Evolutionary conservation across 92 coral and sea anemone genomes (phyloP).

Genomic region (Parazoanthus darwini): DNA sequence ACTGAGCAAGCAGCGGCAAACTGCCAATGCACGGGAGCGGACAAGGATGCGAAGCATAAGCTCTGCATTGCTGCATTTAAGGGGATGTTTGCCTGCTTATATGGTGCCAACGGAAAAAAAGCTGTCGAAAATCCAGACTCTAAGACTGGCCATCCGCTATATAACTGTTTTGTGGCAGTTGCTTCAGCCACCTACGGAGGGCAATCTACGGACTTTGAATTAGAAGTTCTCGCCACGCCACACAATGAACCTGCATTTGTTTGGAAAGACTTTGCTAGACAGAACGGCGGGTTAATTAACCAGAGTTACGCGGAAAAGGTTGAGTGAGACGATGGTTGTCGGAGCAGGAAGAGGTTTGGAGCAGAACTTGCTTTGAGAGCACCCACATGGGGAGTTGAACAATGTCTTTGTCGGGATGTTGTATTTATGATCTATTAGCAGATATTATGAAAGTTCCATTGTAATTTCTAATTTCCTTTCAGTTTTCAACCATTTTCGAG

Average conservation of each 20-base stretch:
- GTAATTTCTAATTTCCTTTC: conserved; percentile 13
- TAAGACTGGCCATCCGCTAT: conserved; percentile 90
- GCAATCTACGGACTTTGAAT: background rate
- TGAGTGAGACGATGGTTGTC: background rate
- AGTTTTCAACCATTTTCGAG: conserved; percentile 8
- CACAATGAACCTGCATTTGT: too few relatives aligned
- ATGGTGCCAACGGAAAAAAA: conserved; percentile 80
- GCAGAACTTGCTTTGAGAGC: conserved; percentile 13
- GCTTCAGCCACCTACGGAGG: conserved; percentile 49
- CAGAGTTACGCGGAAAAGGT: background rate
- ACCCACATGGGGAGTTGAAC: conserved; percentile 16
- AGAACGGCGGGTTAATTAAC: too few relatives aligned
- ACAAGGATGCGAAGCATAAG: conserved; percentile 85
- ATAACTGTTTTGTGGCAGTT: conserved; percentile 75
- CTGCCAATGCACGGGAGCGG: conserved; percentile 94
- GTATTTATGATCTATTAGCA: background rate
- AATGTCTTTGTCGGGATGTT: background rate
- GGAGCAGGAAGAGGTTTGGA: background rate
- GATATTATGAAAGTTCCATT: background rate
- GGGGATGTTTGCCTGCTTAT: conserved; percentile 80
- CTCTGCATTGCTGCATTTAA: conserved; percentile 83
- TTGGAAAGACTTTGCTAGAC: too few relatives aligned
- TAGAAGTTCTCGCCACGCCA: background rate
- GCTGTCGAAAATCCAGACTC: conserved; percentile 95
- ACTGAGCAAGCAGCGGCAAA: conserved; percentile 91